Evolutionary conservation across 2,113 vertebrate genomes (phyloP), one percentile per base, ranked within the genome.

Genomic region (Hystrix cristata): DNA sequence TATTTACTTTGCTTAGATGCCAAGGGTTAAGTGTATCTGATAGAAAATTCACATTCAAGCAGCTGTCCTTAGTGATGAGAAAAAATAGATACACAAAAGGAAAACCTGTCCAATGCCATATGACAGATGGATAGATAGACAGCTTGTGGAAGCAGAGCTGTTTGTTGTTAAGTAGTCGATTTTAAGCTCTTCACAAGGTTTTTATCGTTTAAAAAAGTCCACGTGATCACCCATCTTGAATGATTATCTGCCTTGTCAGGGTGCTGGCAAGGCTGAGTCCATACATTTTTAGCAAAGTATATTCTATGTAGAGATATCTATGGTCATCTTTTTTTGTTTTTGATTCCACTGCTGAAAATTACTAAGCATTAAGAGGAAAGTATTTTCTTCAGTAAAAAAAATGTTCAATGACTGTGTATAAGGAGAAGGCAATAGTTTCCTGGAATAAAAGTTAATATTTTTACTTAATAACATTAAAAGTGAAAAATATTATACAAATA

Each of bases 21-120:
- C 87, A 95, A 97, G 95, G 94, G 94, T 97, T 98, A 98, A 97
- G 34, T 94, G 51, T 86, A 91, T 96, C 86, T 96, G 87, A 95
- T 93, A 97, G 92, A 83, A 97, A 94, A 86, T 96, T 96, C 90
- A 78, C 51, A 95, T 92, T 90, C 84, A 80, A 81, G 95, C 97
- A 97, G 87, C 95, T 97, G 87, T 95, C 95, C 84, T 95, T 82
- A 88, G 48, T 95, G 97, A 95, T 95, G 95, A 96, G 90, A 79
- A 95, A 96, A 95, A 96, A 95, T 59, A 97, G 93, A 95, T 95
- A 92, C 43, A 97, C 87, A 95, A 88, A 88, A 87, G 81, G 43
- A 97, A 96, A 97, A 96, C 95, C 95, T 95, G 92, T 97, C 81
- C 87, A 51, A 23, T 67, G 81, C 80, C 87, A 55, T 85, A 82